Evolutionary conservation across 2,113 vertebrate genomes (phyloP).

Genomic region (Dissostichus mawsoni): DNA sequence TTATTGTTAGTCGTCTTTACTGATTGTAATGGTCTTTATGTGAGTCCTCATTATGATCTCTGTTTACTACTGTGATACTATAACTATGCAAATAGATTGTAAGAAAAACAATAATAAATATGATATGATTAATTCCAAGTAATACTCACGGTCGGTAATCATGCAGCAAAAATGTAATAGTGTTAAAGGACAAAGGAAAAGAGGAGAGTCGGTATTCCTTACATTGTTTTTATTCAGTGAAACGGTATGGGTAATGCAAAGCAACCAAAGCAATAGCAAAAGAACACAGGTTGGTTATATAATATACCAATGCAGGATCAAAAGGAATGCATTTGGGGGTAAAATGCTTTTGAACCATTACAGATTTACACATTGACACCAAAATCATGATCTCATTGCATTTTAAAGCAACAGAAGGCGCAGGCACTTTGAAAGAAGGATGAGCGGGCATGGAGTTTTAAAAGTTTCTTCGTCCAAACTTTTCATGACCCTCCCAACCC

Average conservation of each 20-base stretch:
- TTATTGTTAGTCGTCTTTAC: too few relatives aligned
- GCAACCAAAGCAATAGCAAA: background rate
- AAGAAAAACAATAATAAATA: too few relatives aligned
- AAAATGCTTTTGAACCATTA: background rate
- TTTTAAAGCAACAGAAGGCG: background rate
- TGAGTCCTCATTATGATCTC: too few relatives aligned
- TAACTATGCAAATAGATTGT: too few relatives aligned
- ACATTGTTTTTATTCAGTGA: background rate
- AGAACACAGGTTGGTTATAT: background rate
- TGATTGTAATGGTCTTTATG: too few relatives aligned
- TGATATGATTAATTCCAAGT: too few relatives aligned
- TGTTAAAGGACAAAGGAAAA: too few relatives aligned
- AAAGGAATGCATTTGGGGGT: background rate
- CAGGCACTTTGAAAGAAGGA: background rate
- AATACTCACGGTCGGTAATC: too few relatives aligned
- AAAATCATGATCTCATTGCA: too few relatives aligned
- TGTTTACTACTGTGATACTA: too few relatives aligned
- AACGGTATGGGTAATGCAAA: slow-evolving; percentile 8
- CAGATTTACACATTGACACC: background rate
- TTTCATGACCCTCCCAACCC: slow-evolving; percentile 53
- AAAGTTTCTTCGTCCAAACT: background rate
- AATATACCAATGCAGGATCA: background rate
- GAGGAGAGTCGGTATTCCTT: too few relatives aligned
- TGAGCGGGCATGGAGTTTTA: background rate
- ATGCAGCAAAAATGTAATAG: too few relatives aligned